Percentiles rank a stretch among this genome's conserved stretches.
Conservation (phyloP, 2,797 vertebrate genomes). For the Acanthiza pusilla region DNA sequence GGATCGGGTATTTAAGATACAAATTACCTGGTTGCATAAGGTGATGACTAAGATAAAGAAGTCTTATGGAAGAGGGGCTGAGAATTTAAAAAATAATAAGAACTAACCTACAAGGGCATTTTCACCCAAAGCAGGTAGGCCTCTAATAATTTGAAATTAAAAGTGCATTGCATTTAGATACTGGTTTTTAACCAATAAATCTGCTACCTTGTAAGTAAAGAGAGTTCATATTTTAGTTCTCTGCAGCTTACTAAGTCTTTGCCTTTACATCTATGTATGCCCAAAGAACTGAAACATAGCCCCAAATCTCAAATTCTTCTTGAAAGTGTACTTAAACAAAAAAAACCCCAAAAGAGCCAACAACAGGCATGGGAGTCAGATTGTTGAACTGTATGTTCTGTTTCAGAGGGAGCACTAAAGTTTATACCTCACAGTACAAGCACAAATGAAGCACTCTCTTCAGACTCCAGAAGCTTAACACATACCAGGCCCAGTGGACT, state of each 20-base stretch:
- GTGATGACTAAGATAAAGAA: not conserved
- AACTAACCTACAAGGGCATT: not conserved
- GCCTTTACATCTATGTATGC: not conserved
- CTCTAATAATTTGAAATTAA: not conserved
- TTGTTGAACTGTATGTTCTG: not conserved
- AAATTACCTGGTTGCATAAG: not conserved
- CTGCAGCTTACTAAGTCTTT: not conserved
- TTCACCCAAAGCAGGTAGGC: not conserved
- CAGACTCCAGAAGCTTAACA: not conserved
- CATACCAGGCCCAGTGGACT: not conserved
- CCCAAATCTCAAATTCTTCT: not conserved
- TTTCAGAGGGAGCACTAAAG: not conserved
- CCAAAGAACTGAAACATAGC: not conserved
- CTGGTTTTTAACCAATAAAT: not conserved
- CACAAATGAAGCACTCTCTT: not conserved
- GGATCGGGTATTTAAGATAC: not conserved
- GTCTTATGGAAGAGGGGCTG: not conserved
- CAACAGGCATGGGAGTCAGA: not conserved
- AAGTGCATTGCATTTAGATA: not conserved
- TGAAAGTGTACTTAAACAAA: not conserved
- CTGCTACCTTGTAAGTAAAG: not conserved
- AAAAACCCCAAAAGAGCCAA: not conserved
- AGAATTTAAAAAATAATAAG: not conserved
- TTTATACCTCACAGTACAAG: not conserved
- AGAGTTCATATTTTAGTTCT: not conserved